Percentiles rank a stretch among this genome's conserved stretches.
phyloP scores from a whole-genome alignment of 2,113 vertebrate species.

The Rhabdomys dilectus region DNA sequence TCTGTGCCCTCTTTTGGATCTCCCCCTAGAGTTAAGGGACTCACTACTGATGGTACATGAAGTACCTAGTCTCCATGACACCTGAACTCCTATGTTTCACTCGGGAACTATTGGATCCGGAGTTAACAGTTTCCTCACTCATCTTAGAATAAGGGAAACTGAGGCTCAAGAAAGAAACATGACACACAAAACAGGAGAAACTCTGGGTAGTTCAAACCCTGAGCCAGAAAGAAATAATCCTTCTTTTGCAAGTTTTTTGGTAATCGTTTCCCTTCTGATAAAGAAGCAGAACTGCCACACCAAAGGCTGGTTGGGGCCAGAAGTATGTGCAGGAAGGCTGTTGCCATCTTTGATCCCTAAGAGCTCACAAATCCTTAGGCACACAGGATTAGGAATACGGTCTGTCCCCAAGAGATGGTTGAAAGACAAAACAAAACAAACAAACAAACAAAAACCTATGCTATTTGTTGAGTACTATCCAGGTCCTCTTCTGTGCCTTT shows the following conservation, averaged over 20 bases:
- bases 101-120: background rate
- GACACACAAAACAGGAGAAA: background rate
- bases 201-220: background rate
- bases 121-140: background rate
- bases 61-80: background rate
- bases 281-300: background rate
- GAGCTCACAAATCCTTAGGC: background rate
- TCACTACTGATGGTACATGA: rapidly evolving
- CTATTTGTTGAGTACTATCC: background rate
- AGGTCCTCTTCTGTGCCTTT: background rate
- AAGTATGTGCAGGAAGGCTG: background rate
- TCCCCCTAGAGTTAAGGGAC: background rate
- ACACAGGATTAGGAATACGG: no score
- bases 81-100: background rate
- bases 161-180: background rate
- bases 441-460: background rate
- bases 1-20: background rate
- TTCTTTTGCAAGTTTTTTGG: background rate
- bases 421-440: background rate
- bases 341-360: background rate
- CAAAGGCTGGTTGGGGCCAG: background rate
- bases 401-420: background rate
- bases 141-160: background rate
- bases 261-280: background rate
- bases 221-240: background rate